A percentile compares a stretch with the other conserved stretches of the same genome.
Conservation (phyloP, 2,797 vertebrate genomes). For the Helostoma temminkii region DNA sequence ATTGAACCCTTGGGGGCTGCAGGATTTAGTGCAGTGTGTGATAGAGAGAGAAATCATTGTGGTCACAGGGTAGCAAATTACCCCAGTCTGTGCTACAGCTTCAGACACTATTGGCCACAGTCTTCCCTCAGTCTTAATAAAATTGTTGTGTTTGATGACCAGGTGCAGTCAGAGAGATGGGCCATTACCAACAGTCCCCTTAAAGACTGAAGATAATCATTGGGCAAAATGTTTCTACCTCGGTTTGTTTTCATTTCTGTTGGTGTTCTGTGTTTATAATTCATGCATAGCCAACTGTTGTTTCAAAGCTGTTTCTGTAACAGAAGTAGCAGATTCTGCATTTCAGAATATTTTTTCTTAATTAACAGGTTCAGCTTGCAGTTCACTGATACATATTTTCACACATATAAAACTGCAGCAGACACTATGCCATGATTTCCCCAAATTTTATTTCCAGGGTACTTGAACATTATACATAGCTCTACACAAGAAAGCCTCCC, state of each 20-base stretch:
- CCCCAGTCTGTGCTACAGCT: conserved; percentile 46
- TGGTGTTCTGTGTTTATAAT: conserved; percentile 17
- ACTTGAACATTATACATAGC: conserved; percentile 33
- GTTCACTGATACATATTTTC: neutral
- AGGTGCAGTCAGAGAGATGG: conserved; percentile 57
- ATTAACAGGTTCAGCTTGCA: neutral
- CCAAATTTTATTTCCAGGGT: conserved; percentile 22
- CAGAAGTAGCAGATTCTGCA: neutral
- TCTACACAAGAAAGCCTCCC: conserved; percentile 46
- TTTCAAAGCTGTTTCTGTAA: too few species aligned
- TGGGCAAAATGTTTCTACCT: conserved; percentile 16
- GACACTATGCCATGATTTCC: neutral
- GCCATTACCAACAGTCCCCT: conserved; percentile 45
- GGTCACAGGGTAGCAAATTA: conserved; percentile 70
- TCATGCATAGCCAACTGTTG: neutral
- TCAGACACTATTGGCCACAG: conserved; percentile 50
- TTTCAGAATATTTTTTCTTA: neutral
- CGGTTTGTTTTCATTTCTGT: conserved; percentile 32
- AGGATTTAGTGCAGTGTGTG: conserved; percentile 75
- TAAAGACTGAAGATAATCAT: conserved; percentile 37
- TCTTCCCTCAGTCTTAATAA: conserved; percentile 76
- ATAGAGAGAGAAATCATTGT: conserved; percentile 72
- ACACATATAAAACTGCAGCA: conserved; percentile 1
- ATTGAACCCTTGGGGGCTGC: conserved; percentile 66
- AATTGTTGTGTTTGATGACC: conserved; percentile 75